phyloP scores from a whole-genome alignment of 2,888 invertebrate genomes.

The Allygus modestus region DNA sequence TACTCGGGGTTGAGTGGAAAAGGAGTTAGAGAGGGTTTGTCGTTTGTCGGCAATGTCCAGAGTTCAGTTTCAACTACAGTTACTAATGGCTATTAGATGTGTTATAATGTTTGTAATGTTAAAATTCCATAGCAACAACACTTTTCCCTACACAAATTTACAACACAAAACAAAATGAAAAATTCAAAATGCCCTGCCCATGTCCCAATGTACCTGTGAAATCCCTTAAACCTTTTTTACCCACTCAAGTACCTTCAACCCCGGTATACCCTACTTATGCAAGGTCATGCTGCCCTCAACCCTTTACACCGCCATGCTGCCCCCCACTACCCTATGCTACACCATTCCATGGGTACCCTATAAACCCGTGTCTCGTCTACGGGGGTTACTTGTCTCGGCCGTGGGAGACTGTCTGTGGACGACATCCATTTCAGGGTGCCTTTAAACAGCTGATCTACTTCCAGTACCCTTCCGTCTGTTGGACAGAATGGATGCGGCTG shows the following conservation, averaged over 20 bases:
- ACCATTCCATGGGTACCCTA: no score
- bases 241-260: not conserved
- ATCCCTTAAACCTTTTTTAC: not conserved
- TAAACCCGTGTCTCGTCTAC: not conserved
- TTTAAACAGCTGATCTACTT: slow-evolving; percentile 10
- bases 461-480: not conserved
- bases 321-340: not conserved
- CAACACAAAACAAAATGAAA: not conserved
- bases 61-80: no score
- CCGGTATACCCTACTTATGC: not conserved
- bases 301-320: not conserved
- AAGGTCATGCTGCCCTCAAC: not conserved
- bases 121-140: slow-evolving; percentile 10
- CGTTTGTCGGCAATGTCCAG: no score
- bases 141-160: not conserved
- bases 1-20: no score
- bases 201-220: not conserved
- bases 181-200: slow-evolving; percentile 7
- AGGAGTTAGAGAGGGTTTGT: no score
- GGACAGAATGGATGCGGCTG: slow-evolving; percentile 23
- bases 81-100: no score
- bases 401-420: slow-evolving; percentile 28
- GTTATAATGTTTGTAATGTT: no score
- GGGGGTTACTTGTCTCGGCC: slow-evolving; percentile 11
- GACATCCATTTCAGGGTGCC: slow-evolving; percentile 37